A percentile compares a stretch with the other conserved stretches of the same genome.
Conservation (phyloP, 2,797 vertebrate genomes). For the Danio aesculapii region DNA sequence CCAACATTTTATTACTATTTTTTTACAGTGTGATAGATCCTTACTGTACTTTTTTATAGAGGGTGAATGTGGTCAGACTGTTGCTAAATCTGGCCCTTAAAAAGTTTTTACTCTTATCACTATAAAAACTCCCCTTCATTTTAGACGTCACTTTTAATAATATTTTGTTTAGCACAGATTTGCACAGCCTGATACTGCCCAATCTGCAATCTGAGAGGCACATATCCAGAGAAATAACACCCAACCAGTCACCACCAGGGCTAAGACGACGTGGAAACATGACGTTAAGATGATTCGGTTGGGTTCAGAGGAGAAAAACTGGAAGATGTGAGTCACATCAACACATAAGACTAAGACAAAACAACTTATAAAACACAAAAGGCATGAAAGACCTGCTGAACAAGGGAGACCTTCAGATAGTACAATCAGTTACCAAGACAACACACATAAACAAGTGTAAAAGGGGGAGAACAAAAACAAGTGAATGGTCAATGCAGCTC, state of each 20-base stretch:
- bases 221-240: neutral
- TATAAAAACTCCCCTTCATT: neutral
- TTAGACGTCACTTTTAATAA: neutral
- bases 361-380: constrained; percentile 1
- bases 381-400: neutral
- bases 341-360: neutral
- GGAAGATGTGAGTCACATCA: neutral
- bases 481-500: neutral
- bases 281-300: neutral
- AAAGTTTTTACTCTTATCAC: neutral
- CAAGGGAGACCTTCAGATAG: neutral
- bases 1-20: too few relatives aligned
- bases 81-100: too few relatives aligned
- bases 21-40: too few relatives aligned
- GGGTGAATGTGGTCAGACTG: too few relatives aligned
- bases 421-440: neutral
- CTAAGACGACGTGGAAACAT: neutral
- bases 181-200: neutral
- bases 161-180: neutral
- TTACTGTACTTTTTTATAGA: too few relatives aligned
- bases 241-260: neutral
- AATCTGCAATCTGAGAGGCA: neutral
- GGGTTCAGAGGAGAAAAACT: neutral
- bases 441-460: neutral
- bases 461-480: neutral